These are phyloP conservation scores for Sinelater perroti DNA, from an alignment of 2,888 invertebrate genomes.

Conservation along the genomic window DNA sequence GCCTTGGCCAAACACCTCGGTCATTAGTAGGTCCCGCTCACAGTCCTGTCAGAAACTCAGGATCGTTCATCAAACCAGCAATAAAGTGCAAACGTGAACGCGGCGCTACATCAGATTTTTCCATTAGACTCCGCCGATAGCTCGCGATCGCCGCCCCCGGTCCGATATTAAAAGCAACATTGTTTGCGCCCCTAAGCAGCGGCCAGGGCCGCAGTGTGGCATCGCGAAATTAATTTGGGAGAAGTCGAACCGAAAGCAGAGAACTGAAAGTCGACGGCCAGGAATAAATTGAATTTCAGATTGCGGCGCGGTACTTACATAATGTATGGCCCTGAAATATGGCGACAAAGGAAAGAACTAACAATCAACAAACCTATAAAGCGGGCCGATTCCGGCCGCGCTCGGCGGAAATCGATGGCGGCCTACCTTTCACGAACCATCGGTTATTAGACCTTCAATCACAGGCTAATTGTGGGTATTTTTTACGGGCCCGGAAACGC, in stretches of 20 bases:
- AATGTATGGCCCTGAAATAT: constrained; percentile 46
- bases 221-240: constrained; percentile 17
- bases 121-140: constrained; percentile 21
- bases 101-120: constrained; percentile 24
- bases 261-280: constrained; percentile 29
- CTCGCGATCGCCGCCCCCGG: constrained; percentile 11
- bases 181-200: constrained; percentile 4
- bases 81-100: constrained; percentile 24
- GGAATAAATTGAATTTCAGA: constrained; percentile 45
- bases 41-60: constrained; percentile 28
- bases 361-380: constrained; percentile 47
- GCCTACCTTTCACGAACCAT: constrained; percentile 32
- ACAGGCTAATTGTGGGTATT: constrained; percentile 28
- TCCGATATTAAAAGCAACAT: constrained; percentile 15
- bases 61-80: constrained; percentile 28
- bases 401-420: constrained; percentile 35
- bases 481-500: constrained; percentile 20
- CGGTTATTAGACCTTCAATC: constrained; percentile 36
- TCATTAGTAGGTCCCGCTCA: constrained; percentile 30
- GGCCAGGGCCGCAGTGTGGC: constrained; percentile 1
- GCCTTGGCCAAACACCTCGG: constrained; percentile 28
- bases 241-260: constrained; percentile 22
- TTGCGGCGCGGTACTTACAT: constrained; percentile 43
- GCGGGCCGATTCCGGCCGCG: constrained; percentile 33
- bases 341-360: constrained; percentile 46